Base-by-base conservation (phyloP, 30 jellyfish, hydroid and myxozoan species). In the Sanderia malayensis region DNA sequence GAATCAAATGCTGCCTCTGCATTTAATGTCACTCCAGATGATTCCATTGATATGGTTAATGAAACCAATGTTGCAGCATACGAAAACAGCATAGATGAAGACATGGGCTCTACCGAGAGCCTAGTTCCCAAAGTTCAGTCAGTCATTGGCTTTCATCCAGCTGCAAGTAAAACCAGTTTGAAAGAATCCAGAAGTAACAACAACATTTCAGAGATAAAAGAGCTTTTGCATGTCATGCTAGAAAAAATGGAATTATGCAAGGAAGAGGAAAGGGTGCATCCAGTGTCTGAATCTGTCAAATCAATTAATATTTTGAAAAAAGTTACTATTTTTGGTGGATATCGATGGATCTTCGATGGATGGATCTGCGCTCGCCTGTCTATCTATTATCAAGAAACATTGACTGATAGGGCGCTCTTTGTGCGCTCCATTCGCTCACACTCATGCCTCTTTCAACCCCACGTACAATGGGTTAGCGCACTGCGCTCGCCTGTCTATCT, bases 321-420 rank as follows among this genome's bases (percentile, higher is more conserved):
- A n/a, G n/a, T n/a, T n/a, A n/a, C n/a, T n/a, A n/a, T n/a, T n/a
- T n/a, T 73, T 52, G 72, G 44, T 47, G 61, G 84, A 71, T 55
- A 71, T 66, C 46, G 84, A 52, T 49, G 73, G 84, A 45, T 22
- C 84, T 71, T 44, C n/a, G n/a, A n/a, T n/a, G n/a, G n/a, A n/a
- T n/a, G n/a, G n/a, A n/a, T n/a, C n/a, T n/a, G n/a, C n/a, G n/a
- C n/a, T n/a, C n/a, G n/a, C n/a, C n/a, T n/a, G n/a, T n/a, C n/a
- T n/a, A n/a, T n/a, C n/a, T n/a, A n/a, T n/a, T n/a, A n/a, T n/a
- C n/a, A n/a, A n/a, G n/a, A n/a, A n/a, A n/a, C n/a, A n/a, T n/a
- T n/a, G n/a, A n/a, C n/a, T n/a, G n/a, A n/a, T n/a, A n/a, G n/a
- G n/a, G n/a, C n/a, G n/a, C n/a, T n/a, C n/a, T n/a, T n/a, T n/a